These are phyloP conservation scores for Cecropterus lyciades DNA, from an alignment of 1,140 invertebrate species.

Conservation along the genomic window DNA sequence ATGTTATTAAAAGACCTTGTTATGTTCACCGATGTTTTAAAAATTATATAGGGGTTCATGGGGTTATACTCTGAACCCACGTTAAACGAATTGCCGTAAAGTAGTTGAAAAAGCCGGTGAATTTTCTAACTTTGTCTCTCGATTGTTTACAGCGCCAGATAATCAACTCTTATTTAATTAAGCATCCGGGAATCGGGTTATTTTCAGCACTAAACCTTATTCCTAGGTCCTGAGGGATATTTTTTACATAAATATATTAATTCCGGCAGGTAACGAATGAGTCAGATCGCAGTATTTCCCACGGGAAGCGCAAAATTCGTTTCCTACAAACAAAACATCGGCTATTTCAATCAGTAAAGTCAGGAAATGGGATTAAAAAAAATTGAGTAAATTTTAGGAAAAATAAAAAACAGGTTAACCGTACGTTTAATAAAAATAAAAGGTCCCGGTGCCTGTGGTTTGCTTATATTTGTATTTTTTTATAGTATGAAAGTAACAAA, in stretches of 20 bases:
- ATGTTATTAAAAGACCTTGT: too few relatives aligned
- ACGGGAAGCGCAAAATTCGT: conserved; percentile 9
- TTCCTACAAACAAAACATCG: conserved; percentile 16
- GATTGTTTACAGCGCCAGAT: conserved; percentile 2
- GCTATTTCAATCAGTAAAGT: background rate
- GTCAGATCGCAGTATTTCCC: conserved; percentile 16
- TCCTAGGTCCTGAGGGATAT: conserved; percentile 5
- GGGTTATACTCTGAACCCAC: too few relatives aligned
- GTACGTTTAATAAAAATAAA: too few relatives aligned
- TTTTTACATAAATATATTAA: conserved; percentile 33
- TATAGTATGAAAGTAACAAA: too few relatives aligned
- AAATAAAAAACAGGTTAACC: too few relatives aligned
- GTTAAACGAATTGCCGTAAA: too few relatives aligned
- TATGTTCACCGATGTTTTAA: too few relatives aligned
- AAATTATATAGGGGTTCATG: too few relatives aligned
- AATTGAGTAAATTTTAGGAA: too few relatives aligned
- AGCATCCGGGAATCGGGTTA: background rate
- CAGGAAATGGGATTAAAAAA: too few relatives aligned
- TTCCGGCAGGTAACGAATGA: conserved; percentile 29
- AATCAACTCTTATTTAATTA: conserved; percentile 21
- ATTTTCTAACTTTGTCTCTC: background rate
- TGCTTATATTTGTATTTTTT: too few relatives aligned
- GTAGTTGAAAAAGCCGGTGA: background rate
- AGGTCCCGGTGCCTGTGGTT: too few relatives aligned
- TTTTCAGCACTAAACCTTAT: conserved; percentile 12